phyloP scores from a whole-genome alignment of 2,888 invertebrate species.

The Plagiodera versicolora region DNA sequence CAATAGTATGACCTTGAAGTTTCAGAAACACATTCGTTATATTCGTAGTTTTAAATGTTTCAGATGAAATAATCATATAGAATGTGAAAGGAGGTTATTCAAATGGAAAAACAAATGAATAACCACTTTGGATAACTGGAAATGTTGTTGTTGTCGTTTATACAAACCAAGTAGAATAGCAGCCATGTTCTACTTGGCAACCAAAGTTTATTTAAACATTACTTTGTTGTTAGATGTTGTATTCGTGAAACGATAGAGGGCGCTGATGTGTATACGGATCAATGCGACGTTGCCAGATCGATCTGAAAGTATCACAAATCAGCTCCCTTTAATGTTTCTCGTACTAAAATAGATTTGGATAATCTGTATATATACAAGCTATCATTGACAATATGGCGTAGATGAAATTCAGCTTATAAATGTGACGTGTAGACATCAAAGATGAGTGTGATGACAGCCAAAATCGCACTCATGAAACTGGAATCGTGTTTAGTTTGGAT shows the following conservation, averaged over 20 bases:
- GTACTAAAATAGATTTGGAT: constrained; percentile 2
- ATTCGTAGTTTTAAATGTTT: too few species aligned
- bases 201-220: constrained; percentile 20
- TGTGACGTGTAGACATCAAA: neutral
- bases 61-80: too few species aligned
- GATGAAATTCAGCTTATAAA: neutral
- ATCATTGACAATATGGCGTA: constrained; percentile 22
- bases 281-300: too few species aligned
- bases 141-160: constrained; percentile 12
- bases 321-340: too few species aligned
- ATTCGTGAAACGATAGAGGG: neutral
- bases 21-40: too few species aligned
- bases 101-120: neutral
- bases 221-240: constrained; percentile 32
- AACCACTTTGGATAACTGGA: neutral
- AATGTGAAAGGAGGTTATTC: too few species aligned
- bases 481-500: too few species aligned
- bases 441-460: constrained; percentile 14
- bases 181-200: constrained; percentile 34
- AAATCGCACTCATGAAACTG: constrained; percentile 1
- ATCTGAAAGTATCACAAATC: too few species aligned
- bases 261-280: neutral
- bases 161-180: constrained; percentile 28
- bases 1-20: too few species aligned
- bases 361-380: constrained; percentile 20